Conservation (phyloP, 2,797 vertebrate genomes). For the Xerus rutilus region DNA sequence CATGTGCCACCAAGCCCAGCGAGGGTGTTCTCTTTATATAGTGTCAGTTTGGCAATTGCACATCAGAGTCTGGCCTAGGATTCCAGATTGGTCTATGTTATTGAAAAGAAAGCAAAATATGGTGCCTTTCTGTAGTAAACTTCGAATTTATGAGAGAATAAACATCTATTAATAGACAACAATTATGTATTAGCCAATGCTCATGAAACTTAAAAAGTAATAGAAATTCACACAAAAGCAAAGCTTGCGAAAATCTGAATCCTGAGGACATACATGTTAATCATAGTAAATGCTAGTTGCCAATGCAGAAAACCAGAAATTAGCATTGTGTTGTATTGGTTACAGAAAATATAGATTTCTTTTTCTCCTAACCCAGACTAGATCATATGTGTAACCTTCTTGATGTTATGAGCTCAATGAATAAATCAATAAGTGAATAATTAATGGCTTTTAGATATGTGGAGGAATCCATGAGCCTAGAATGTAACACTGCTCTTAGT, state of each 20-base stretch:
- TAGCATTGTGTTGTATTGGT: neutral
- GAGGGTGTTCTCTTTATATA: neutral
- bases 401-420: neutral
- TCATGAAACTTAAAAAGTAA: conserved; percentile 13
- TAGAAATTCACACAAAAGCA: neutral
- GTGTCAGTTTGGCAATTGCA: neutral
- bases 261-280: neutral
- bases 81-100: neutral
- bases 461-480: neutral
- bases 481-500: neutral
- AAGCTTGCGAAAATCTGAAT: neutral
- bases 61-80: neutral
- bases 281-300: neutral
- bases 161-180: neutral
- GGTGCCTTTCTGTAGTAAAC: neutral
- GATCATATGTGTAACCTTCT: neutral
- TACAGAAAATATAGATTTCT: neutral
- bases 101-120: neutral
- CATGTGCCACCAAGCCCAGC: neutral
- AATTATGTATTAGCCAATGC: neutral
- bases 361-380: neutral
- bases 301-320: neutral
- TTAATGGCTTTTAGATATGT: neutral
- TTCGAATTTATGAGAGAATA: conserved; percentile 14
- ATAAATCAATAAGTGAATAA: neutral